A percentile compares a stretch with the other conserved stretches of the same genome.
Conservation (phyloP, 2,113 vertebrate species). For the Callocephalon fimbriatum region DNA sequence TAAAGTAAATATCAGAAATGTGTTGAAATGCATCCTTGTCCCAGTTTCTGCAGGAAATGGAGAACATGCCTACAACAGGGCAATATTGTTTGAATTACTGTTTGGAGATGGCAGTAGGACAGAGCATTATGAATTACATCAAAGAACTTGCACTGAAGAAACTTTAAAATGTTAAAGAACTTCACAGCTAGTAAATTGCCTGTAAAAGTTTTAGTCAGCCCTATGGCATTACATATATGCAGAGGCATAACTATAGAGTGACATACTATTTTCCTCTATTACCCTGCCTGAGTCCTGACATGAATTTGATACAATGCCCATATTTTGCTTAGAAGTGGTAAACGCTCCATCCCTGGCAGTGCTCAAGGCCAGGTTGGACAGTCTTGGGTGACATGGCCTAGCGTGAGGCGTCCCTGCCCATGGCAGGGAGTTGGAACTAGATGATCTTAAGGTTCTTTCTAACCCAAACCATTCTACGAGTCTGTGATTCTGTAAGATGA, state of each 20-base stretch:
- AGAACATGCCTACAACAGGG: background rate
- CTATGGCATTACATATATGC: background rate
- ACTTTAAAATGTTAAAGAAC: background rate
- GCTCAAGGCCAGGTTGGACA: background rate
- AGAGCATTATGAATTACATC: background rate
- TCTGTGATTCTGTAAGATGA: background rate
- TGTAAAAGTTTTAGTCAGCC: background rate
- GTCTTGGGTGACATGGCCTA: background rate
- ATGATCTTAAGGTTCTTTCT: background rate
- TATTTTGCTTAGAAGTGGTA: background rate
- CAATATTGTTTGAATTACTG: background rate
- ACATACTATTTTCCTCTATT: background rate
- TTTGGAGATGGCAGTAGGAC: background rate
- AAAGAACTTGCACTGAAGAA: background rate
- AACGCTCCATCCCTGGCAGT: background rate
- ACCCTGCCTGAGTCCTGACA: background rate
- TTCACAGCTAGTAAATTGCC: background rate
- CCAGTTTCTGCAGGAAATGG: slow-evolving; percentile 9
- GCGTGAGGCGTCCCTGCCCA: background rate
- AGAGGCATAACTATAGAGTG: background rate
- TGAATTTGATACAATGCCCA: background rate
- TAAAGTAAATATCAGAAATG: slow-evolving; percentile 32
- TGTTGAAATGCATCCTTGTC: slow-evolving; percentile 44
- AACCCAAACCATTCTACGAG: background rate
- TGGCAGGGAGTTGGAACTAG: background rate